phyloP scores from a whole-genome alignment of 2,797 vertebrate species.

The Notolabrus celidotus region DNA sequence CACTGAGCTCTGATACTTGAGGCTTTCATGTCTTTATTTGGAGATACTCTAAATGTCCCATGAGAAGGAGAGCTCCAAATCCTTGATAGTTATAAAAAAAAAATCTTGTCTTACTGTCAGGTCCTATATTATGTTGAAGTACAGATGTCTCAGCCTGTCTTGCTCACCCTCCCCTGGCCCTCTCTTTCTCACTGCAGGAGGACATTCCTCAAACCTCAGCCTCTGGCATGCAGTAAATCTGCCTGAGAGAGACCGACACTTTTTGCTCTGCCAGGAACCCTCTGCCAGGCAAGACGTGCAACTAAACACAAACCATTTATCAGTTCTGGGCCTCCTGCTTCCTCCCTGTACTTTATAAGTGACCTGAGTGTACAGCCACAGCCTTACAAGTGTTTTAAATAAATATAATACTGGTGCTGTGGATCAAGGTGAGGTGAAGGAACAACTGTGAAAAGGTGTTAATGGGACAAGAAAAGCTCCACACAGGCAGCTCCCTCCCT shows the following conservation, averaged over 20 bases:
- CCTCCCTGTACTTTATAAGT: constrained; percentile 14
- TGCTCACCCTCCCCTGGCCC: constrained; percentile 56
- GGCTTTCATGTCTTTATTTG: constrained; percentile 32
- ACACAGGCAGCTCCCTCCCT: constrained; percentile 51
- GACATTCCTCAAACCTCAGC: constrained; percentile 79
- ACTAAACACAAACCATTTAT: constrained; percentile 48
- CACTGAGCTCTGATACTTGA: constrained; percentile 31
- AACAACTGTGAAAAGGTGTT: constrained; percentile 67
- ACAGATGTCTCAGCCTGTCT: constrained; percentile 65
- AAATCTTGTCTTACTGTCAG: constrained; percentile 53
- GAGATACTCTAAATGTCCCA: constrained; percentile 48
- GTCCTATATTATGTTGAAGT: constrained; percentile 60
- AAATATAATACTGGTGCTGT: constrained; percentile 10
- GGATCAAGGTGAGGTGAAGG: constrained; percentile 53
- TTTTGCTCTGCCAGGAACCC: constrained; percentile 35
- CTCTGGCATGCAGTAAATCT: constrained; percentile 79
- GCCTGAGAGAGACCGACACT: constrained; percentile 62
- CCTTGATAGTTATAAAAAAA: constrained; percentile 50
- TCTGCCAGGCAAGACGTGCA: constrained; percentile 50
- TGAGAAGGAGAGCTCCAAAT: constrained; percentile 32
- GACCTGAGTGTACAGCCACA: background rate
- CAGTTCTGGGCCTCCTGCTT: constrained; percentile 32
- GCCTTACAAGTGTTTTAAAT: constrained; percentile 16
- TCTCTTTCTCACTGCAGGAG: constrained; percentile 74
- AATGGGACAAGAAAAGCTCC: constrained; percentile 59